phyloP scores from a whole-genome alignment of 2,113 vertebrate species.

The Rhinichthys klamathensis region DNA sequence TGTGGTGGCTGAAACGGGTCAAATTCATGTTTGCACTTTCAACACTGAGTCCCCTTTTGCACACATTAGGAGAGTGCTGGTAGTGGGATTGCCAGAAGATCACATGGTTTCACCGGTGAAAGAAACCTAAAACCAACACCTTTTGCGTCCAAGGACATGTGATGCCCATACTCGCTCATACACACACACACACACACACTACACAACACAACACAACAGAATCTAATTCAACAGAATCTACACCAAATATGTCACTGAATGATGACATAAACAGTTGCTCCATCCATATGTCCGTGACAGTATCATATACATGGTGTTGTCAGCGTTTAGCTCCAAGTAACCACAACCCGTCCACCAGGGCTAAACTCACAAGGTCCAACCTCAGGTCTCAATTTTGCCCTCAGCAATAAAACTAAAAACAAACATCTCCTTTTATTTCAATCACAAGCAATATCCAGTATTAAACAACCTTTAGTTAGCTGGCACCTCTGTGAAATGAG shows the following conservation, averaged over 20 bases:
- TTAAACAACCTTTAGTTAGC: neutral
- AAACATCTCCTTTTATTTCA: neutral
- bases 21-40: conserved; percentile 50
- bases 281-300: neutral
- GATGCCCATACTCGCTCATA: conserved; percentile 57
- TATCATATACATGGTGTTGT: neutral
- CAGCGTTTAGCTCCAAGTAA: neutral
- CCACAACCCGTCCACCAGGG: neutral
- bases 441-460: neutral
- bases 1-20: conserved; percentile 13
- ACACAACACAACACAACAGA: neutral
- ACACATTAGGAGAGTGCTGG: conserved; percentile 62
- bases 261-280: neutral
- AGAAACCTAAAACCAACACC: conserved; percentile 81
- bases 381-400: neutral
- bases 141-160: conserved; percentile 75
- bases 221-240: conserved; percentile 3
- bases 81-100: conserved; percentile 60
- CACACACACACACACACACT: neutral
- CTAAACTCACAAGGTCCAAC: neutral
- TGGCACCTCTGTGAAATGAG: neutral
- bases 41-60: conserved; percentile 71
- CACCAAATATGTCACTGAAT: neutral
- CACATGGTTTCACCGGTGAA: conserved; percentile 73
- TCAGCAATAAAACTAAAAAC: neutral